A percentile compares a stretch with the other conserved stretches of the same genome.
Conservation (phyloP, 2,113 vertebrate genomes). For the Spilogale gracilis region DNA sequence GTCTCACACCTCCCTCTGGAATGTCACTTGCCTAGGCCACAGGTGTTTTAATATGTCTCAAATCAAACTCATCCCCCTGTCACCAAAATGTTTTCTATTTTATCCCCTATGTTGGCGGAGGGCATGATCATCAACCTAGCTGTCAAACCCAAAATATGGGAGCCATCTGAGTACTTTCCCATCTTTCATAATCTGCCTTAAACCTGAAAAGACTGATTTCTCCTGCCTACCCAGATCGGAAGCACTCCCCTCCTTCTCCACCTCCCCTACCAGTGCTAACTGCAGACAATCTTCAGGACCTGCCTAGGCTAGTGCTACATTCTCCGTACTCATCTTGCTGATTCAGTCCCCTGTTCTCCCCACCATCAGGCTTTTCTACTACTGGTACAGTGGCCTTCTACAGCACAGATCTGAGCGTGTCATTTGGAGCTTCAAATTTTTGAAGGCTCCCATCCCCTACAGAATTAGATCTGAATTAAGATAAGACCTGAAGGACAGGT, state of each 20-base stretch:
- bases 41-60: neutral
- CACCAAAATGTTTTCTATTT: conserved; percentile 2
- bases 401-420: neutral
- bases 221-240: neutral
- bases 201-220: neutral
- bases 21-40: neutral
- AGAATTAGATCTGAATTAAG: neutral
- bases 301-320: rapidly evolving
- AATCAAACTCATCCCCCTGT: neutral
- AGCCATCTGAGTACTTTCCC: neutral
- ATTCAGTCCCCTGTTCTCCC: neutral
- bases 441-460: neutral
- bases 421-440: neutral
- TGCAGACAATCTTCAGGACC: neutral
- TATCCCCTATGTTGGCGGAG: too few relatives aligned
- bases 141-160: neutral
- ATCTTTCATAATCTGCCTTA: neutral
- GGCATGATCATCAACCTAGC: too few relatives aligned
- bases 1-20: neutral
- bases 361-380: neutral
- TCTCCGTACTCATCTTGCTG: neutral
- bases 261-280: neutral
- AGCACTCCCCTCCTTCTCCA: neutral
- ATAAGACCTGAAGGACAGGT: neutral
- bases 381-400: neutral